Evolutionary conservation across 2,888 invertebrate genomes (phyloP), one percentile per base, ranked within the genome.

Genomic region (Amiota mariae): DNA sequence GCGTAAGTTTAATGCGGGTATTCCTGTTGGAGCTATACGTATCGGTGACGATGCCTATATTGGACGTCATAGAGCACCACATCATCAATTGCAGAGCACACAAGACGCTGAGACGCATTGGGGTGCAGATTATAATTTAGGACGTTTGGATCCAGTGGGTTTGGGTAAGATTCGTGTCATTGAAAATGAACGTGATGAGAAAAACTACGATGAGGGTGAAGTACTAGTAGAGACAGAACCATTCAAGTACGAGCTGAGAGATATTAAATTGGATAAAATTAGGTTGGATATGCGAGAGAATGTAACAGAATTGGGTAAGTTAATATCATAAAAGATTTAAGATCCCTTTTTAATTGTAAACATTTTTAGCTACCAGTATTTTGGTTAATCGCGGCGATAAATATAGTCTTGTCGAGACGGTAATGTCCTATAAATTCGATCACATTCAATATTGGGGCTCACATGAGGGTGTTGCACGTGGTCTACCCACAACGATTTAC

Each of bases 161-260:
- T 91, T 94, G 71, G 96, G 96, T 11, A 92, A 93, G 81, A 92
- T 95, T 78, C 91, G 92, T 78, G 93, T 94, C 51, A 93, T 94
- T 73, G 93, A 94, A 84, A 92, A 93, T 74, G 90, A 93, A 74
- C 91, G 92, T 67, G 92, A 92, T 67, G 92, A 92, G 76, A 83
- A 84, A 73, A 90, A 91, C 63, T 92, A 91, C 83, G 92, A 92
- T 75, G 92, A 92, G 67, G 96, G 96, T 0, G 95, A 96, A 87
- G 92, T 97, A 70, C 90, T 97, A 46, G 92, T 95, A 9, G 96
- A 96, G 90, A 93, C 94, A 0, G 96, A 96, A 88, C 96, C 96
- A 1, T 91, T 92, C 51, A 91, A 92, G 73, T 97, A 97, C 87
- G 95, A 95, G 88, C 89, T 96, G 81, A 93, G 92, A 72, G 91